A percentile compares a stretch with the other conserved stretches of the same genome.
These are phyloP conservation scores for Eristalis arbustorum DNA, from an alignment of 2,888 invertebrate genomes.

Conservation along the genomic window DNA sequence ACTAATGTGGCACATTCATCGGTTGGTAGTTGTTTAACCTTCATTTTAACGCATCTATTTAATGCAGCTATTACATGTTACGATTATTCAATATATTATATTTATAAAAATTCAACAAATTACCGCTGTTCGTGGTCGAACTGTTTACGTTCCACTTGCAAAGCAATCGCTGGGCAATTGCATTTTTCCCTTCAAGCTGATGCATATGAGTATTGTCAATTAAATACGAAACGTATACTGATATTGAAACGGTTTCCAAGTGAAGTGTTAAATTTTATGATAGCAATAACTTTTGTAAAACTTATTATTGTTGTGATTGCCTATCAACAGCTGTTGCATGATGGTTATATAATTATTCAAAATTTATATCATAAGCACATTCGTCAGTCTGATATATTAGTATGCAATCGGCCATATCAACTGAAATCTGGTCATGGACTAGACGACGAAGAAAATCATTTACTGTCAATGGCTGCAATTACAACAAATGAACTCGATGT, in stretches of 20 bases:
- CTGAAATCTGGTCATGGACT: conserved; percentile 58
- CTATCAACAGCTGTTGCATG: conserved; percentile 51
- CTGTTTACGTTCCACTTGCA: too few relatives aligned
- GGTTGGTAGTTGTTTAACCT: not conserved
- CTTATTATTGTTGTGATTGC: conserved; percentile 53
- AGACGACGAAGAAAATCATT: conserved; percentile 52
- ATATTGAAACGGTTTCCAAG: conserved; percentile 7
- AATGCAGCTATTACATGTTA: not conserved
- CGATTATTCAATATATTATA: not conserved
- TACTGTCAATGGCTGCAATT: not conserved
- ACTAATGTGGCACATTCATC: not conserved
- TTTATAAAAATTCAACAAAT: not conserved
- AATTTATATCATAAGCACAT: conserved; percentile 59
- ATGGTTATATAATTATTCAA: conserved; percentile 57
- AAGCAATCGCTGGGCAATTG: too few relatives aligned
- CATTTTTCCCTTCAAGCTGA: too few relatives aligned
- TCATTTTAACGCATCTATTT: not conserved
- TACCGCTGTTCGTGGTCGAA: not conserved
- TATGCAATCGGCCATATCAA: conserved; percentile 63
- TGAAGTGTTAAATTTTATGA: conserved; percentile 55
- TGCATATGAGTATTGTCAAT: not conserved
- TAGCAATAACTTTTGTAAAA: conserved; percentile 60
- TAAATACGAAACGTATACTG: not conserved
- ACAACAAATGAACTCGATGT: not conserved
- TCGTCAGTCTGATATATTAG: conserved; percentile 31